Percentiles rank a stretch among this genome's conserved stretches.
phyloP scores from a whole-genome alignment of 2,888 invertebrate species.

The Stenichneumon culpator region DNA sequence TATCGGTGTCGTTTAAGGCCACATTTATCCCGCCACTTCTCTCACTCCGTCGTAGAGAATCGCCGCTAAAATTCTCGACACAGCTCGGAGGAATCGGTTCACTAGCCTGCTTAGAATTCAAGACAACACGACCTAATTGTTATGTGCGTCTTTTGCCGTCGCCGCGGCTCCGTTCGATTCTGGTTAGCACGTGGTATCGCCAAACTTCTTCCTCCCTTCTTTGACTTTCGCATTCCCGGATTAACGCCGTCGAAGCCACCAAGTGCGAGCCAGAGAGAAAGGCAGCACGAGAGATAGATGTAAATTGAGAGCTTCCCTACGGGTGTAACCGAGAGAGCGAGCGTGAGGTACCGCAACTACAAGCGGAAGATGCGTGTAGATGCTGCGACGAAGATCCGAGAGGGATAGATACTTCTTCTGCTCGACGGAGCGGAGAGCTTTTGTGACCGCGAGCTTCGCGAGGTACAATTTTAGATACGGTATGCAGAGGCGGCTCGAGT shows the following conservation, averaged over 20 bases:
- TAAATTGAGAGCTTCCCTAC: conserved; percentile 81
- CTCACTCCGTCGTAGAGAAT: conserved; percentile 35
- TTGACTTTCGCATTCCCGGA: conserved; percentile 52
- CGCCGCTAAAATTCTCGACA: conserved; percentile 30
- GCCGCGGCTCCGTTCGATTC: conserved; percentile 60
- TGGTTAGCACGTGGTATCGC: conserved; percentile 57
- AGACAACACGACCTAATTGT: conserved; percentile 85
- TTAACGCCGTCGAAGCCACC: conserved; percentile 32
- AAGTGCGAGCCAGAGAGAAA: conserved; percentile 25
- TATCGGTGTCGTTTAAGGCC: conserved; percentile 84
- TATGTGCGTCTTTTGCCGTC: conserved; percentile 77
- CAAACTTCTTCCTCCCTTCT: conserved; percentile 64
- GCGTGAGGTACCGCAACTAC: conserved; percentile 26
- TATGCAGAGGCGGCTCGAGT: conserved; percentile 70
- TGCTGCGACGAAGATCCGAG: conserved; percentile 7
- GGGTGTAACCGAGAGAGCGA: conserved; percentile 45
- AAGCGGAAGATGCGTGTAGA: conserved; percentile 33
- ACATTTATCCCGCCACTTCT: conserved; percentile 80
- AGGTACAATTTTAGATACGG: conserved; percentile 81
- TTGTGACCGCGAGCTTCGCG: conserved; percentile 64
- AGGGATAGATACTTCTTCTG: conserved; percentile 36
- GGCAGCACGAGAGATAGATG: conserved; percentile 73
- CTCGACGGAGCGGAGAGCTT: conserved; percentile 54
- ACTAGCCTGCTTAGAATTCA: conserved; percentile 85
- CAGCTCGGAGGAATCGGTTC: conserved; percentile 80